Base-by-base conservation (phyloP, 1,140 invertebrate species). In the Cepaea nemoralis region DNA sequence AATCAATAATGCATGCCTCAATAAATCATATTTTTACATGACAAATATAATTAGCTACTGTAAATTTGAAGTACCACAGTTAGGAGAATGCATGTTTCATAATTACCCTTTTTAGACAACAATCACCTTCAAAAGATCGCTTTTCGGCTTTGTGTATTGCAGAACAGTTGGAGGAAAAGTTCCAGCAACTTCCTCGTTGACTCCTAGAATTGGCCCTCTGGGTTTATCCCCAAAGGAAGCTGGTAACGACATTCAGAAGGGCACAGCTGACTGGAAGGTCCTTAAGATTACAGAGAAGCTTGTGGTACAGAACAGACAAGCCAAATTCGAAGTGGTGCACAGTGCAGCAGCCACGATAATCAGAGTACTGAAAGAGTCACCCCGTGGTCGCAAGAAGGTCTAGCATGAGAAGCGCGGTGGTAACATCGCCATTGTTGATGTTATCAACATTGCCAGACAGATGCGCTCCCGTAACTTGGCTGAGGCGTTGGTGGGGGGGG, bases 351-450 rank as follows among this genome's bases (percentile, higher is more conserved):
- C 98, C 0, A 93, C 99, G n/a, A 95, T 99, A 85, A 99, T 99
- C 89, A 99, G 98, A 92, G 97, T 98, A 55, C 92, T 99, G 39
- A 99, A 99, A 92, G 99, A 99, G 92, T 98, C 99, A 59, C 97
- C 98, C 84, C 94, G 99, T 88, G 99, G 99, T 91, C 94, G 98
- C 86, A 99, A 99, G 94, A 99, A 99, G 93, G 97, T 98, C 82
- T 99, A 99, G 91, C 97, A 99, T 92, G 96, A 96, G 97, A 99
- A 99, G 91, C 98, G 99, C 93, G 97, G 94, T 93, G 98, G 98
- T 80, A 99, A 99, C 91, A 93, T 99, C 75, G 94, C 95, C 12
- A 94, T 99, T 85, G 98, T 99, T 90, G 97, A 99, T 89, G 94
- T 99, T 66, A 88, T 99, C 70, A 93, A 93, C 59, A 99, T 99